Percentiles rank a stretch among this genome's conserved stretches.
Evolutionary conservation across 2,113 vertebrate species (phyloP).

Genomic region (Scalopus aquaticus): DNA sequence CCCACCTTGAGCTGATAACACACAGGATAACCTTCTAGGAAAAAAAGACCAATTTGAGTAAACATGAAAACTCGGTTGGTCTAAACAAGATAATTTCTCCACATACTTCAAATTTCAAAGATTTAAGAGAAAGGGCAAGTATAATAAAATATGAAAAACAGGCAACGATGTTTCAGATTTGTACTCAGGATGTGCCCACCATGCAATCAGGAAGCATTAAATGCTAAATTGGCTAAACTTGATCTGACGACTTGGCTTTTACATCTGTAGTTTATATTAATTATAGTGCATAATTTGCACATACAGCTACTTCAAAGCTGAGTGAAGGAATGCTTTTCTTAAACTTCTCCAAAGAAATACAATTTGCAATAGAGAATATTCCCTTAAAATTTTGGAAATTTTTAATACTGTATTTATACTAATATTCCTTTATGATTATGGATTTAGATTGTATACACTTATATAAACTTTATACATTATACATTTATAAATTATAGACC

Average conservation of each 20-base stretch:
- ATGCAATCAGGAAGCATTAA: neutral
- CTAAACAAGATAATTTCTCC: slow-evolving; percentile 28
- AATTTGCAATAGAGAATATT: neutral
- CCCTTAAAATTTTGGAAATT: neutral
- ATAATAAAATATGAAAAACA: neutral
- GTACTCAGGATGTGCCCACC: neutral
- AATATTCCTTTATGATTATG: neutral
- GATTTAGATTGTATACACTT: neutral
- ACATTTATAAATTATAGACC: neutral
- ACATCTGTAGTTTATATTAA: neutral
- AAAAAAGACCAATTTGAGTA: neutral
- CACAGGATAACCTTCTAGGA: neutral
- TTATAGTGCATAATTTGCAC: neutral
- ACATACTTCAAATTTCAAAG: neutral
- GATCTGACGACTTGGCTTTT: neutral
- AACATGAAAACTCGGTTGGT: neutral
- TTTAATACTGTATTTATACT: neutral
- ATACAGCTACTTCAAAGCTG: neutral
- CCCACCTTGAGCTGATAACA: neutral
- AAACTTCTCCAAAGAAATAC: neutral
- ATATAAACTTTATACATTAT: neutral
- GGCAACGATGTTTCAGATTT: neutral
- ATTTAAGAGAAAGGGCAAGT: neutral
- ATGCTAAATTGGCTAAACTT: neutral
- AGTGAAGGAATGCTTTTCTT: neutral